phyloP scores from a whole-genome alignment of 2,888 invertebrate species.

The Nomada goodeniana region DNA sequence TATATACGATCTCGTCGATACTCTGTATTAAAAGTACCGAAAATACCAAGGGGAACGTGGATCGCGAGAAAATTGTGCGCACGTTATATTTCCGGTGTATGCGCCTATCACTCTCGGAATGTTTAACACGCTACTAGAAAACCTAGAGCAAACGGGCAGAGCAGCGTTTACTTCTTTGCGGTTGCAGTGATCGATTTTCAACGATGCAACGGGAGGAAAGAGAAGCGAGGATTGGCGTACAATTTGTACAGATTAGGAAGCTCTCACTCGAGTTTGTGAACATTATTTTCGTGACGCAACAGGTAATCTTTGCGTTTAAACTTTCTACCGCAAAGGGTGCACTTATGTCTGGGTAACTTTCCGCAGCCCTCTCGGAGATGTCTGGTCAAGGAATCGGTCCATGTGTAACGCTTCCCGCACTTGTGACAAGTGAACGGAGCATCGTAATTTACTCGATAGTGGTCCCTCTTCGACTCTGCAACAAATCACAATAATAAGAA shows the following conservation, averaged over 20 bases:
- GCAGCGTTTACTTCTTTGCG: no score
- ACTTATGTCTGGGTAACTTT: slow-evolving; percentile 71
- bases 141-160: neutral
- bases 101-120: slow-evolving; percentile 25
- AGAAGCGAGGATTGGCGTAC: no score
- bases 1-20: slow-evolving; percentile 29
- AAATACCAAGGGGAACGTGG: no score
- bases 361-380: slow-evolving; percentile 79
- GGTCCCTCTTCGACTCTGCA: slow-evolving; percentile 72
- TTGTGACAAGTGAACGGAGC: slow-evolving; percentile 76
- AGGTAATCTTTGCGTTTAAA: slow-evolving; percentile 80
- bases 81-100: neutral
- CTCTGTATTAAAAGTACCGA: neutral
- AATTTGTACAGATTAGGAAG: neutral
- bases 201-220: no score
- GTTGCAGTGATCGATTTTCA: no score
- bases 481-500: slow-evolving; percentile 62
- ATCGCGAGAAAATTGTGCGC: no score
- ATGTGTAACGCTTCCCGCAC: slow-evolving; percentile 80
- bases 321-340: slow-evolving; percentile 77
- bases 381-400: slow-evolving; percentile 79
- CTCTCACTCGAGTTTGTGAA: slow-evolving; percentile 61
- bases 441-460: slow-evolving; percentile 71
- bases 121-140: slow-evolving; percentile 13
- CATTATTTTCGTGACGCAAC: slow-evolving; percentile 72